phyloP scores from a whole-genome alignment of 2,888 invertebrate species.

The Drosophila buzzatii region DNA sequence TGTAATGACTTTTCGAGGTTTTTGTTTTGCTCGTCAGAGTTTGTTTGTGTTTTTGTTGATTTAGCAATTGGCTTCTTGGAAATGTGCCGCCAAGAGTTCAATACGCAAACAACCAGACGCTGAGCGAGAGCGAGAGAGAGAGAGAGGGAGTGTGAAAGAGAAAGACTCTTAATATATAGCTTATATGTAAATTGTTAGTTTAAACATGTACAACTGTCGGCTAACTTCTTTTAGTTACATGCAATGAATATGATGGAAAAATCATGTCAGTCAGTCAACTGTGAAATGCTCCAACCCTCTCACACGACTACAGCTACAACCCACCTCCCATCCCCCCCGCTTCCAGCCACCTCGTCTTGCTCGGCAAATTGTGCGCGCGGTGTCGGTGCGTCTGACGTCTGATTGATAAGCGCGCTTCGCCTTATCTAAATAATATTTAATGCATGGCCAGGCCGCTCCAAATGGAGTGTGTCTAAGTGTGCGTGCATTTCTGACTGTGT shows the following conservation, averaged over 20 bases:
- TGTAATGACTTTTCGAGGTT: constrained; percentile 76
- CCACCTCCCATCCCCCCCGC: background rate
- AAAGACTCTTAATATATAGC: constrained; percentile 6
- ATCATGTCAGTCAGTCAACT: constrained; percentile 63
- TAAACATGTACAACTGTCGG: constrained; percentile 41
- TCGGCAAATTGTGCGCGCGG: constrained; percentile 55
- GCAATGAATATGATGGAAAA: constrained; percentile 76
- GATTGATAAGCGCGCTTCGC: constrained; percentile 72
- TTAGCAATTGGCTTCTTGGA: constrained; percentile 77
- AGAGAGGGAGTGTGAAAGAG: background rate
- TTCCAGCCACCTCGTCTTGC: background rate
- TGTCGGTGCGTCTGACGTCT: constrained; percentile 68
- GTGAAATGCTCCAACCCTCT: constrained; percentile 23
- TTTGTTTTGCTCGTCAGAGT: constrained; percentile 69
- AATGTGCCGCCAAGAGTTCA: constrained; percentile 66
- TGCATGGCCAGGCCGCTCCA: constrained; percentile 61
- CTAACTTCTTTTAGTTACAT: constrained; percentile 36
- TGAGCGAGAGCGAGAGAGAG: background rate
- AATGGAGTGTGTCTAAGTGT: constrained; percentile 22
- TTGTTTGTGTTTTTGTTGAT: constrained; percentile 69
- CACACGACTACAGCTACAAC: background rate
- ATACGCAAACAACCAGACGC: constrained; percentile 50
- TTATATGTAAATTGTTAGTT: constrained; percentile 67
- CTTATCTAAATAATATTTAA: constrained; percentile 80
- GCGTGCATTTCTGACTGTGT: constrained; percentile 5